A percentile compares a stretch with the other conserved stretches of the same genome.
Conservation (phyloP, 2,888 invertebrate species). For the Mactromeris polynyma region DNA sequence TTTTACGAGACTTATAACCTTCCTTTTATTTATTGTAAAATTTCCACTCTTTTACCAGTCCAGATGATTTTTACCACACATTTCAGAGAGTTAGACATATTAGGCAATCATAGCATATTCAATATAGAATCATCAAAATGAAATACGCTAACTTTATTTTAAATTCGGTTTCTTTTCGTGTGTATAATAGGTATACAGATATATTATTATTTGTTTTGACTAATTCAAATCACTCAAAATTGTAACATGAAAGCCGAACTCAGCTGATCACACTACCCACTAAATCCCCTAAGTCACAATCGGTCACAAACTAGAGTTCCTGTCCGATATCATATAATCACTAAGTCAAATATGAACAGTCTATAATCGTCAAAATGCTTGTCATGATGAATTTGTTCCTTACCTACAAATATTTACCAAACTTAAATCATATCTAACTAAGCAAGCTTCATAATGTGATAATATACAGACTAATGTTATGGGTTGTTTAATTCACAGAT, state of each 20-base stretch:
- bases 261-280: background rate
- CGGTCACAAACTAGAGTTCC: too few species aligned
- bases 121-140: too few species aligned
- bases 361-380: background rate
- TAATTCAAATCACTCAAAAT: background rate
- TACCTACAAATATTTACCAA: background rate
- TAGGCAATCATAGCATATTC: too few species aligned
- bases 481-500: background rate
- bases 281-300: background rate
- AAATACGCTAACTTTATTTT: too few species aligned
- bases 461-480: background rate
- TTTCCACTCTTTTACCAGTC: too few species aligned
- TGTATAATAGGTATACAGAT: too few species aligned
- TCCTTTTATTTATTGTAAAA: too few species aligned
- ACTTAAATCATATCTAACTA: slow-evolving; percentile 1
- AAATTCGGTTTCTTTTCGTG: too few species aligned
- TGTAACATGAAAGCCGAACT: background rate
- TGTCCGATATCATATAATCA: background rate
- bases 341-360: background rate
- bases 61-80: too few species aligned
- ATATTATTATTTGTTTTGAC: too few species aligned
- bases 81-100: too few species aligned
- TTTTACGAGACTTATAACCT: too few species aligned
- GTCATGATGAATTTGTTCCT: background rate
- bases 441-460: background rate